Evolutionary conservation across 1,140 invertebrate genomes (phyloP).

Genomic region (Bombus affinis): DNA sequence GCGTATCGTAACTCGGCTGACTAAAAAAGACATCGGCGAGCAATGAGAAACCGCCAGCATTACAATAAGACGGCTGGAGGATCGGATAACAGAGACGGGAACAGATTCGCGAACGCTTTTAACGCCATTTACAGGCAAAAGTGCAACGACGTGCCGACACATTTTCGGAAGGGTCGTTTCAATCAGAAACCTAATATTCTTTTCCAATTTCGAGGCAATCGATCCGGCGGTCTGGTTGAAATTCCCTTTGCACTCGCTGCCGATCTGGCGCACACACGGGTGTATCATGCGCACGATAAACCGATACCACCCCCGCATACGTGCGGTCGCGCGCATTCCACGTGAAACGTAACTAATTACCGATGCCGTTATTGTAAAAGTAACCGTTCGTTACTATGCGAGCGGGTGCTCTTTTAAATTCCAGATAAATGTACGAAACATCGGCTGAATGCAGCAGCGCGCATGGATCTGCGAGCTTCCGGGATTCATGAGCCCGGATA

Average conservation of each 20-base stretch:
- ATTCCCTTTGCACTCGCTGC: slow-evolving; percentile 69
- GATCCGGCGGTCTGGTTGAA: slow-evolving; percentile 75
- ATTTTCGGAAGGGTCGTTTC: slow-evolving; percentile 68
- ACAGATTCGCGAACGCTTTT: slow-evolving; percentile 25
- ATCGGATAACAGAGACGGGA: neutral
- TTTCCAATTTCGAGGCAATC: slow-evolving; percentile 75
- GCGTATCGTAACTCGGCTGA: neutral
- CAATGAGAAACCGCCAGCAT: neutral
- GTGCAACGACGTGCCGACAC: slow-evolving; percentile 38
- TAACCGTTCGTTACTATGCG: slow-evolving; percentile 46
- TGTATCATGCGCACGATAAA: slow-evolving; percentile 58
- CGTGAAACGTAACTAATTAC: slow-evolving; percentile 65
- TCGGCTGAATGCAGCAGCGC: neutral
- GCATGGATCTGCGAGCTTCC: neutral
- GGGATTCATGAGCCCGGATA: neutral
- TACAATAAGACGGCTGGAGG: neutral
- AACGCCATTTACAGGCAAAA: slow-evolving; percentile 47
- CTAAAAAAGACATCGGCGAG: neutral
- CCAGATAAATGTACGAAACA: slow-evolving; percentile 5
- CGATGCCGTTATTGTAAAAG: slow-evolving; percentile 63
- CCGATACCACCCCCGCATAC: slow-evolving; percentile 52
- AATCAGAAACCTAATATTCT: slow-evolving; percentile 76
- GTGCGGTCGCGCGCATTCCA: slow-evolving; percentile 58
- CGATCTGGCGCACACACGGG: slow-evolving; percentile 12
- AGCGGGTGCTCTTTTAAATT: slow-evolving; percentile 23